phyloP scores from a whole-genome alignment of 2,113 vertebrate genomes.

The Xiphophorus couchianus region DNA sequence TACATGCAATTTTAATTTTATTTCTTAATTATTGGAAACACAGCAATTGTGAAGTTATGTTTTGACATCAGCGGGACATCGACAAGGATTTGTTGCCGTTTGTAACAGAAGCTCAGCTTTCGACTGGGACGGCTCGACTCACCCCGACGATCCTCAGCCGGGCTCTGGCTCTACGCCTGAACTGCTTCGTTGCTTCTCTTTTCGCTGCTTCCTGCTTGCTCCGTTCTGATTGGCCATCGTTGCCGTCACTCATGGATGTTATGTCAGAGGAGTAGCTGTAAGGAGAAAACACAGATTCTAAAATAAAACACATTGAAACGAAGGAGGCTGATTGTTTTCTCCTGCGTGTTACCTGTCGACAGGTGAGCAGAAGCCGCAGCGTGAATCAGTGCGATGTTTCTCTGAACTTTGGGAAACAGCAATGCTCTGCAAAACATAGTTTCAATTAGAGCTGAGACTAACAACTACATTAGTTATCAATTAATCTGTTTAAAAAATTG shows the following conservation, averaged over 20 bases:
- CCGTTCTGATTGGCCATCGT: conserved; percentile 84
- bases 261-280: conserved; percentile 88
- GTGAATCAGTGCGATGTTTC: conserved; percentile 23
- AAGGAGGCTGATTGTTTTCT: not conserved
- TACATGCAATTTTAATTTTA: no score
- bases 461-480: no score
- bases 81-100: no score
- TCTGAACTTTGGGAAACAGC: conserved; percentile 78
- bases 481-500: no score
- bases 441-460: no score
- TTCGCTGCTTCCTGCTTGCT: conserved; percentile 59
- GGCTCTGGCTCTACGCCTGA: conserved; percentile 84
- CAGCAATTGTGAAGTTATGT: no score
- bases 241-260: conserved; percentile 88
- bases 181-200: conserved; percentile 76
- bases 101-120: no score
- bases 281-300: not conserved
- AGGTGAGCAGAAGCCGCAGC: conserved; percentile 84
- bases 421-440: conserved; percentile 77
- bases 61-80: no score
- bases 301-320: not conserved
- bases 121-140: not conserved
- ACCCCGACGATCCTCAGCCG: conserved; percentile 91
- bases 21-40: no score
- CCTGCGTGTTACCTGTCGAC: conserved; percentile 84